Base-by-base conservation (phyloP, 2,113 vertebrate genomes). In the Turdus rufiventris region DNA sequence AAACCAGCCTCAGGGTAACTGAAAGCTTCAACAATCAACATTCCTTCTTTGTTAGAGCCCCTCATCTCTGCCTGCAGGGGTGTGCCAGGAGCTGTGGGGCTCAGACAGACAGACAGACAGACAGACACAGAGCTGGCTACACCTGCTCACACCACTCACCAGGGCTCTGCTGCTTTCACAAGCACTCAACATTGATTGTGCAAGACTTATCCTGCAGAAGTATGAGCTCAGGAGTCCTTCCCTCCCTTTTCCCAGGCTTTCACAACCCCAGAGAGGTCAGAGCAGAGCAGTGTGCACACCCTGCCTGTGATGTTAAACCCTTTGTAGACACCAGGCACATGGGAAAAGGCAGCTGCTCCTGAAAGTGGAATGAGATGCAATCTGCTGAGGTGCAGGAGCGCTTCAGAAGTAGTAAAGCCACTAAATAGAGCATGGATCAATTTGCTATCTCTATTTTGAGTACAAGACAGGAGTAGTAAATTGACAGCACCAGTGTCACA, bases 291-390 rank as follows among this genome's bases (percentile, higher is more conserved):
- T 0, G 0, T 5, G 28, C 40, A 10, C 31, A n/a, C 2, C 40
- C 61, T 20, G 16, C 18, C 0, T 1, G 10, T 7, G 45, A 5
- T 4, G 23, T 0, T 3, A 14, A 62, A 34, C 42, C 4, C 9
- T 19, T 45, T 12, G 11, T 3, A 40, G 61, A 62, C 33, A 77
- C 9, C 34, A 40, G 18, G 42, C 12, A 74, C 81, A 34, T 0
- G 10, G 67, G 29, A 77, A 65, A 62, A 57, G 29, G 25, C 2
- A 1, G 8, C 50, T 86, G 51, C 23, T 62, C 19, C 72, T 60
- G 16, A 12, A 36, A 77, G 25, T 2, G 26, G 51, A 28, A 51
- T 2, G 18, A 84, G 74, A 47, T 34, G 43, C 60, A 74, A 31
- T 12, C 48, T 94, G 84, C 45, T 23, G 51, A 66, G 28, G 8